Evolutionary conservation across 2,888 invertebrate species (phyloP), one percentile per base, ranked within the genome.

Genomic region (Drosophila bunnanda): DNA sequence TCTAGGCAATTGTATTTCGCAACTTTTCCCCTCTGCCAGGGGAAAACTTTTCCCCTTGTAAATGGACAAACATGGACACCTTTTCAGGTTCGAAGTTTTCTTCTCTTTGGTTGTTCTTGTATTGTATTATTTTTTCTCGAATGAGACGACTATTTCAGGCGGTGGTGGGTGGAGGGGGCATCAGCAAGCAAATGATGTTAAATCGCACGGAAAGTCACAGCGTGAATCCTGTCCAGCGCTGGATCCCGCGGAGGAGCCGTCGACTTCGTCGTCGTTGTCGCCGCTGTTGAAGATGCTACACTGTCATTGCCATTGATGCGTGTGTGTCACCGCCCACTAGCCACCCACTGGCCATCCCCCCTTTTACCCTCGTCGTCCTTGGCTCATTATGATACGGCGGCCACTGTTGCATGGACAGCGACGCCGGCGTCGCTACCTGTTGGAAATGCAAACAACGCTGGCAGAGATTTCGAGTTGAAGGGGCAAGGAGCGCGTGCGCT

Each of bases 371-470:
- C 62, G 15, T 41, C 34, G 68, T 55, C 68, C 68, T 68, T 68
- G 64, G 69, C 69, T 69, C 85, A 84, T 87, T 87, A 87, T 77
- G 75, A 84, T 34, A 77, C 75, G 77, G 76, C 88, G 67, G 56
- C 77, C 85, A 84, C 82, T 83, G 82, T 83, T 83, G 82, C 82
- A 83, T 75, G 72, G 77, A 46, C 82, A 67, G 74, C 78, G 86
- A 61, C 53, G 85, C 25, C 50, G 32, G 50, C 81, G 54, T 41
- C 75, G 78, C 89, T 84, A 86, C 85, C 89, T 86, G 85, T 86
- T 86, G 89, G 85, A 88, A 84, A 82, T 77, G 83, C 88, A 85
- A 83, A 83, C 85, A 83, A 39, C 56, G 82, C 38, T 62, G 57
- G 46, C 86, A 70, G 67, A 66, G 64, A 10, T 34, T 34, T 22